Evolutionary conservation across 2,888 invertebrate species (phyloP), one percentile per base, ranked within the genome.

Genomic region (Octodonta nipae): DNA sequence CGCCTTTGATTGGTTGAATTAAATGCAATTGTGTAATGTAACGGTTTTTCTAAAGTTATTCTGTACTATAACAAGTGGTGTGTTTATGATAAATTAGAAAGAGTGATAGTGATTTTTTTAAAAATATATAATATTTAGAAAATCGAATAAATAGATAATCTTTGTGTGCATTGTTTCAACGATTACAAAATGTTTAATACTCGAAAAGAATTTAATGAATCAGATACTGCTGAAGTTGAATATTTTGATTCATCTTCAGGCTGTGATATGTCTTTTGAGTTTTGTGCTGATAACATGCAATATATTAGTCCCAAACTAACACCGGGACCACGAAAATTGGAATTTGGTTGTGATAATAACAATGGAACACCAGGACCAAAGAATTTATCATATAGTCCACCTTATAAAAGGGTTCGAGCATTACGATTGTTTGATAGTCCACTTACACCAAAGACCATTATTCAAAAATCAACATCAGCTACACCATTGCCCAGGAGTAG

Each of bases 401-500:
- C 75, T 5, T 73, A 72, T 43, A 69, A 70, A 44, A 56, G 68
- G 43, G 70, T 73, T 17, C 55, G 70, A 42, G 69, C 74, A 1
- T 52, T 64, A 50, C 74, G 85, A 45, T 63, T 89, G 1, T 84
- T 84, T 52, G 86, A 87, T 63, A 82, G 82, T 30, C 87, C 87
- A 1, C 76, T 82, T 41, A 86, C 87, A 3, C 87, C 88, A 3
- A 86, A 85, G 63, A 84, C 84, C 0, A 66, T 88, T 11, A 60
- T 83, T 16, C 75, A 80, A 52, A 81, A 79, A 49, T 73, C 73
- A 38, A 66, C 68, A 0, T 70, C 77, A 26, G 37, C 35, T 8
- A 53, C 52, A n/a, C 50, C 52, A 13, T 28, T 66, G 11, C 67
- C 68, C 0, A 59, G 73, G 32, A 65, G 65, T 24, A 61, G 70